Base-by-base conservation (phyloP, 2,113 vertebrate genomes). In the Sinocyclocheilus anophthalmus region DNA sequence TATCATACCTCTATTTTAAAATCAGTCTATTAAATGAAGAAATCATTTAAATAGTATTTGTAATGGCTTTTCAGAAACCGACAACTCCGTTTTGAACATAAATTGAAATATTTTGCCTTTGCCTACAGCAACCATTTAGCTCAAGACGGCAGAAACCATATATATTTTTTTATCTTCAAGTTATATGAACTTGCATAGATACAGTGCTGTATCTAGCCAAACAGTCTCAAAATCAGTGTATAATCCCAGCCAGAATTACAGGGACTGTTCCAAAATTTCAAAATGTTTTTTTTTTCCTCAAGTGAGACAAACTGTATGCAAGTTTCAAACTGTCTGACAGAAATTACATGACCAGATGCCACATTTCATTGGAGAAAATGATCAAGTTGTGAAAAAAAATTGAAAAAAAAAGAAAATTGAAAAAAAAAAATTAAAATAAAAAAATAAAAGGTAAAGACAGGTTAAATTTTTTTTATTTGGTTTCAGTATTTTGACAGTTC, bases 151-250 rank as follows among this genome's bases (percentile, higher is more conserved):
- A 83, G 50, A 79, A 65, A 78, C 63, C 53, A 88, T 9, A 6
- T 45, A 26, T 26, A 26, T 86, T 63, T 76, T 63, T 61, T n/a
- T 61, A 82, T 87, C 84, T 80, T 78, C 81, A 88, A 82, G 85
- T 85, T 86, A 82, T 84, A 84, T 75, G 84, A 87, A 87, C 88
- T 87, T 89, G 88, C 88, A 89, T 89, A 89, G 88, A 87, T 85
- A 63, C 16, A 84, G 59, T 76, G 65, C 81, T 84, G 57, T 70
- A 81, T 48, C 50, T 67, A 39, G 33, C 16, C 33, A 72, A 22
- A 72, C 86, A 87, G 86, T 84, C 83, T 81, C 18, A 63, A 85
- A 84, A 85, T 65, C 90, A 90, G 77, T 92, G 77, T 78, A 55
- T 85, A 67, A 53, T 90, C 87, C 90, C 84, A 90, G 85, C 73